Evolutionary conservation across 1,140 invertebrate species (phyloP), one percentile per base, ranked within the genome.

Genomic region (Rhopalosiphum padi): DNA sequence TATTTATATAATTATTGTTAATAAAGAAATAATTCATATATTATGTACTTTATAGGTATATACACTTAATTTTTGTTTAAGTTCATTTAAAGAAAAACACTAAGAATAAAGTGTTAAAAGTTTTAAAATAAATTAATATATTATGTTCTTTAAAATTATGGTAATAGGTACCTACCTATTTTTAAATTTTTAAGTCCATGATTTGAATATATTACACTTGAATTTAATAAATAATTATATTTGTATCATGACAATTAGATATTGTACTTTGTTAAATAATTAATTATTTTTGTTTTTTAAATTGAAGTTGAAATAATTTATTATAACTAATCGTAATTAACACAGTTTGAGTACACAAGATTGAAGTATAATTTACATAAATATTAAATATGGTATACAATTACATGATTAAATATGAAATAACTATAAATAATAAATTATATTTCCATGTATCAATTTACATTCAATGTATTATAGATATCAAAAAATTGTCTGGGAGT

Each of bases 281-380:
- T n/a, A 77, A 77, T 77, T 77, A 77, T 77, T 77, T 77, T n/a
- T 77, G 60, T 77, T 77, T 77, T 18, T 77, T 6, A 77, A 77
- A 68, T 68, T 68, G 0, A 60, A 60, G 22, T n/a, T 15, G 30
- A 77, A 77, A n/a, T 77, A 77, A 77, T 77, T 7, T n/a, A n/a
- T 77, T 77, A n/a, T n/a, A n/a, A 77, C n/a, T 77, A n/a, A 77
- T 11, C 11, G 30, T 21, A 77, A 77, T 77, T 77, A 77, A 77
- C 60, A n/a, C 15, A 77, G 5, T 77, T n/a, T 77, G 30, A 18
- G 60, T 18, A 77, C 60, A 77, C 30, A 77, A n/a, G 60, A 68
- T 77, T 77, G 30, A 77, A 77, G 15, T 77, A 77, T n/a, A 77
- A 77, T 77, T 77, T 77, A 77, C 60, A 77, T 77, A 77, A 77